Base-by-base conservation (phyloP, 2,113 vertebrate species). In the Syngnathus typhle region DNA sequence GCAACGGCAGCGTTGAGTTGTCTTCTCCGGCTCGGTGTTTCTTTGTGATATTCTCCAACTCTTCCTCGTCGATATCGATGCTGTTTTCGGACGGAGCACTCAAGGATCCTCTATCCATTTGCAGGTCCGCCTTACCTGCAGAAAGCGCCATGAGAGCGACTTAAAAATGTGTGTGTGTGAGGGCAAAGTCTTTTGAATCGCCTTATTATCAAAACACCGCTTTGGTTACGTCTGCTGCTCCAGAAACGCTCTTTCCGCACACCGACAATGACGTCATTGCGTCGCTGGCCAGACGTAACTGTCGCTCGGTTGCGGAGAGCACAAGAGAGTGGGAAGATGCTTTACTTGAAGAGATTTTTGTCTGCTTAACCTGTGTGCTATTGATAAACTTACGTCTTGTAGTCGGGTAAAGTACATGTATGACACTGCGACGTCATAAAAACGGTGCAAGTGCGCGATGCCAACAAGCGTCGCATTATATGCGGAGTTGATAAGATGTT, bases 51-150 rank as follows among this genome's bases (percentile, higher is more conserved):
- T 88, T 90, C 8, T 92, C 89, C 81, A 92, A 73, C 80, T 92
- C 87, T 75, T 77, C 82, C 82, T 92, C 91, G 88, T 92, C 90
- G 88, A 92, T 91, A 79, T 92, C 84, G 64, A 92, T 91, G 84
- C 83, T 74, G 68, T 85, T 80, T 23, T 83, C 88, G 1, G 87
- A 5, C 47, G 88, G 59, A 19, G 67, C 81, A 84, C 82, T 86
- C 80, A 82, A 80, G 27, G 67, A 84, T 49, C 69, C 85, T 67
- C 88, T 71, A 77, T 87, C 87, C 82, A 68, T 73, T 74, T 85
- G 90, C 8, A 89, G 44, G 6, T 84, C 88, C 0, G 88, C 59
- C 11, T 79, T 74, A 47, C 83, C 82, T 66, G 68, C 86, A 5
- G 89, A 87, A 54, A 84, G 71, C 69, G 89, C 85, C 91, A 92